These are phyloP conservation scores for Antidorcas marsupialis DNA, from an alignment of 2,113 vertebrate species.

Conservation along the genomic window DNA sequence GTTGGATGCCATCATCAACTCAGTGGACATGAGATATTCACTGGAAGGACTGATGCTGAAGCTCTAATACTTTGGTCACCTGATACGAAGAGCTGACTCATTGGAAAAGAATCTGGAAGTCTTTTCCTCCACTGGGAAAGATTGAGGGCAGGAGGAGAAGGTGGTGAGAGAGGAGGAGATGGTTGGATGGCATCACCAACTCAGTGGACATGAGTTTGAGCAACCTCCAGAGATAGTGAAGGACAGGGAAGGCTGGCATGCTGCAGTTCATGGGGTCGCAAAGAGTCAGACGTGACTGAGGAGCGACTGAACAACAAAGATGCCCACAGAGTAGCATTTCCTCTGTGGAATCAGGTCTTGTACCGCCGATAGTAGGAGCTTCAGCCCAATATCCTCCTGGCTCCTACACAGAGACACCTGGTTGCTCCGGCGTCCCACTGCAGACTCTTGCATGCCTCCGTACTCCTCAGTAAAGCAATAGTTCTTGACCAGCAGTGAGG, in stretches of 20 bases:
- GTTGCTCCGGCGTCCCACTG: not conserved
- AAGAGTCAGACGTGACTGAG: not conserved
- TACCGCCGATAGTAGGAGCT: not conserved
- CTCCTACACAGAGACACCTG: not conserved
- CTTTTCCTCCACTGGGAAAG: not conserved
- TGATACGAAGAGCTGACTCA: not conserved
- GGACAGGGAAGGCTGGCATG: not conserved
- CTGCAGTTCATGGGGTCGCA: not conserved
- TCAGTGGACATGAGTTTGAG: not conserved
- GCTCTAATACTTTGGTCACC: not conserved
- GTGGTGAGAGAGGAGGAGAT: not conserved
- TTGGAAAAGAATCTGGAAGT: not conserved
- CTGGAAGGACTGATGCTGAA: not conserved
- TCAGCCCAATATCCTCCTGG: constrained; percentile 15
- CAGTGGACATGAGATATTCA: not conserved
- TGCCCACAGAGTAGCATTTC: constrained; percentile 50
- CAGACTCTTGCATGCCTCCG: not conserved
- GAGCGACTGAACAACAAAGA: not conserved
- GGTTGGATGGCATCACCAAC: not conserved
- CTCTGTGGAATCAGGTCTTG: constrained; percentile 43
- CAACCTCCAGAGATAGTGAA: not conserved
- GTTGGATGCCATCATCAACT: not conserved
- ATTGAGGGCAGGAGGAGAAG: not conserved
- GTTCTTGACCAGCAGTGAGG: not conserved
- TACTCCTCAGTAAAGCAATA: not conserved